These are phyloP conservation scores for Epinotia demarniana DNA, from an alignment of 2,888 invertebrate genomes.

Conservation along the genomic window DNA sequence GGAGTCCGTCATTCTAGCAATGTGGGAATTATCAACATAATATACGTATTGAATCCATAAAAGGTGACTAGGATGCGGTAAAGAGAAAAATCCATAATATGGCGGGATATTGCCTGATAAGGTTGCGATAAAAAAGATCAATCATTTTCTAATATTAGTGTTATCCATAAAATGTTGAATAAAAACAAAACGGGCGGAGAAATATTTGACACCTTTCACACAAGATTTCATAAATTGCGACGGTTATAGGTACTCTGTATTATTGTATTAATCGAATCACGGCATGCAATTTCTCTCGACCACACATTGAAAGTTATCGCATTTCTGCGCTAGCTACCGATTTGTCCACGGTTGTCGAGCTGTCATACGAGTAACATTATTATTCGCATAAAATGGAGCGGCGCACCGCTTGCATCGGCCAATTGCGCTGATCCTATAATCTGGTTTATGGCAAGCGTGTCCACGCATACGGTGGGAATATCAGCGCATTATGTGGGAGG, in stretches of 20 bases:
- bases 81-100: conserved; percentile 20
- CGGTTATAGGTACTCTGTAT: background rate
- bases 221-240: background rate
- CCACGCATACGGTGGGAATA: conserved; percentile 27
- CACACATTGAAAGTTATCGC: conserved; percentile 33
- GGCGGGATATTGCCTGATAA: conserved; percentile 26
- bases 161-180: conserved; percentile 21
- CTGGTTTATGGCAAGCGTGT: conserved; percentile 35
- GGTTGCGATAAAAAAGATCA: conserved; percentile 15
- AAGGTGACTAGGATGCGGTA: background rate
- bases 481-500: background rate
- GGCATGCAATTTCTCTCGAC: conserved; percentile 24
- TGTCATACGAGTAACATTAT: conserved; percentile 40
- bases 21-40: no score
- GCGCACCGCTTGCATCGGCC: conserved; percentile 19
- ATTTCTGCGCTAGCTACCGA: conserved; percentile 30
- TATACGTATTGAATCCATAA: background rate
- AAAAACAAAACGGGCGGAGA: conserved; percentile 3
- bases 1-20: no score
- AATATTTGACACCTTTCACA: no score
- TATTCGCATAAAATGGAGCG: conserved; percentile 36
- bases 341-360: conserved; percentile 40
- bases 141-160: conserved; percentile 24
- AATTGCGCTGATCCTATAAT: conserved; percentile 42
- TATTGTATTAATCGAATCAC: background rate